These are phyloP conservation scores for Eucidaris tribuloides DNA, from an alignment of 35 echinoderm and acorn worm genomes.

Conservation along the genomic window DNA sequence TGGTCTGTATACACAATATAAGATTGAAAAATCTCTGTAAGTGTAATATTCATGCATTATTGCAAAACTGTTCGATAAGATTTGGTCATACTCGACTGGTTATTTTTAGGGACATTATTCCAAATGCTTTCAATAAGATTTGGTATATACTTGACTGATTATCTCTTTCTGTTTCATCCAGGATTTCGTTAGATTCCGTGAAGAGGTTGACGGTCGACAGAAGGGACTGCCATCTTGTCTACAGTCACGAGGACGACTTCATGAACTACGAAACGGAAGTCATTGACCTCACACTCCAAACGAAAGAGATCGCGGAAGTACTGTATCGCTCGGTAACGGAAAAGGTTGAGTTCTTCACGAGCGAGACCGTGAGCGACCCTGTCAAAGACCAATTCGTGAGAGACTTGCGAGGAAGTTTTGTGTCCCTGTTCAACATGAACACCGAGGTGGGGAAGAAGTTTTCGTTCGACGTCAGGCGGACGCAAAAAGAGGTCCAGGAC, in stretches of 20 bases:
- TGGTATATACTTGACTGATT: no score
- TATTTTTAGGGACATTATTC: no score
- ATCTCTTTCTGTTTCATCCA: no score
- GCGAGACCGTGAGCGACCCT: conserved; percentile 78
- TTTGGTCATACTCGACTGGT: no score
- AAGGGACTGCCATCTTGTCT: conserved; percentile 54
- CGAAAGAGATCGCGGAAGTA: conserved; percentile 80
- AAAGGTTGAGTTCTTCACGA: conserved; percentile 81
- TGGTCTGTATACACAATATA: no score
- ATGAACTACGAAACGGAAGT: conserved; percentile 29
- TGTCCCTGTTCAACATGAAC: conserved; percentile 81
- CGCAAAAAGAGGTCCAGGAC: conserved; percentile 84
- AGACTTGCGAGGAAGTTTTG: conserved; percentile 82
- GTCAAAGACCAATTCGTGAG: conserved; percentile 72
- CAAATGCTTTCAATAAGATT: no score
- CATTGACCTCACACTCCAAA: conserved; percentile 59
- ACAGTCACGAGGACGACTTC: conserved; percentile 55
- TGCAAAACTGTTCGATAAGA: no score
- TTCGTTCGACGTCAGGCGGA: conserved; percentile 87
- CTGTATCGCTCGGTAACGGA: conserved; percentile 91
- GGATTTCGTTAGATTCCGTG: conserved; percentile 50
- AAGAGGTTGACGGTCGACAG: conserved; percentile 50
- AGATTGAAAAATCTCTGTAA: no score
- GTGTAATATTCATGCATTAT: no score
- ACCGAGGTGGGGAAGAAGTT: conserved; percentile 86